Conservation (phyloP, 35 echinoderm and acorn worm species). For the Strongylocentrotus purpuratus region DNA sequence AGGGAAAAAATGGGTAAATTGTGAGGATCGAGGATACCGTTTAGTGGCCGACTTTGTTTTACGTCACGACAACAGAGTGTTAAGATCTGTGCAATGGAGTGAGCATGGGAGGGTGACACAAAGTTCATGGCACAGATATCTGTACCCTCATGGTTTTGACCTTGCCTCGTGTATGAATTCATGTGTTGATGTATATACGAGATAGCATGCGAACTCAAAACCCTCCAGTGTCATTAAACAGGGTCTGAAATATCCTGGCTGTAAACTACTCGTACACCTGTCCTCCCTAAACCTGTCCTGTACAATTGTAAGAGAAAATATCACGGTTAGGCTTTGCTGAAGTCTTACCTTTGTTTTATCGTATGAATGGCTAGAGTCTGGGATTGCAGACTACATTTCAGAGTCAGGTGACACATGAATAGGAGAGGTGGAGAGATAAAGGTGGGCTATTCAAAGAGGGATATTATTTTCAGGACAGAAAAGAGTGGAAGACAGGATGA, state of each 20-base stretch:
- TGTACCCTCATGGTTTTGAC: neutral
- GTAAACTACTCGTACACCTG: neutral
- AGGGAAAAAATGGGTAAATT: neutral
- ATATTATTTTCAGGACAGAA: too few relatives aligned
- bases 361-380: neutral
- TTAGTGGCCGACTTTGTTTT: neutral
- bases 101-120: neutral
- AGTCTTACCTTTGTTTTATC: too few relatives aligned
- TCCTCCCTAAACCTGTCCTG: too few relatives aligned
- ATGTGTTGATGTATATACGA: neutral
- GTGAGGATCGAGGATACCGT: neutral
- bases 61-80: neutral
- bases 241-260: neutral
- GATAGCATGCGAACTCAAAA: neutral
- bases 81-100: neutral
- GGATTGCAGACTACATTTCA: neutral
- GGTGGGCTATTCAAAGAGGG: too few relatives aligned
- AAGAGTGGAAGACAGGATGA: too few relatives aligned
- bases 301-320: too few relatives aligned
- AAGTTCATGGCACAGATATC: conserved; percentile 10
- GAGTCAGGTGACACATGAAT: neutral
- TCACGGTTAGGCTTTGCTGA: too few relatives aligned
- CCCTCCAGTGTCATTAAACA: neutral
- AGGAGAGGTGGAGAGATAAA: too few relatives aligned
- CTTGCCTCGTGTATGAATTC: neutral